Percentiles rank a stretch among this genome's conserved stretches.
Evolutionary conservation across 2,797 vertebrate genomes (phyloP).

Genomic region (Parauchenoglanis ngamensis): DNA sequence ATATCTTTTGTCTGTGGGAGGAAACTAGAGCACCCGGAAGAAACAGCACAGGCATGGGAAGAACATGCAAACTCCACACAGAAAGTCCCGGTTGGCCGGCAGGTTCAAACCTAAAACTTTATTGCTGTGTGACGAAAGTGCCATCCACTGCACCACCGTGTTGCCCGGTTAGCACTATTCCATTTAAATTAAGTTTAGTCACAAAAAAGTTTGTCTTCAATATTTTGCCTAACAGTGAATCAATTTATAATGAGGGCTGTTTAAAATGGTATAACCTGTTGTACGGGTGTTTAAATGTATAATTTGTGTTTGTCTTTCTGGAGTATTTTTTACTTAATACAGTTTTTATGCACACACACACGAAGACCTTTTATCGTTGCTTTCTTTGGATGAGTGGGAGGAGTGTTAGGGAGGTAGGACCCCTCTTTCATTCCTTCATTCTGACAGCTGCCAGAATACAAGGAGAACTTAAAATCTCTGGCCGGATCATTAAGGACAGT

Average conservation of each 20-base stretch:
- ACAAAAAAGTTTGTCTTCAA: background rate
- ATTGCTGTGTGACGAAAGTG: no score
- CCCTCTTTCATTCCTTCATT: background rate
- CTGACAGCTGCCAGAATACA: constrained; percentile 12
- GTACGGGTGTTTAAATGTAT: background rate
- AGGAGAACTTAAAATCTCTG: background rate
- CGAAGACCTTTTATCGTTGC: background rate
- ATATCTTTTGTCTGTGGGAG: no score
- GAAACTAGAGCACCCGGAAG: no score
- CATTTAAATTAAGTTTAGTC: background rate
- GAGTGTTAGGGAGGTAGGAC: background rate
- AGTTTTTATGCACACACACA: background rate
- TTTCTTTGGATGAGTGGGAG: background rate
- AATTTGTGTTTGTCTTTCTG: background rate
- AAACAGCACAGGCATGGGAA: no score
- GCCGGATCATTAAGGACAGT: constrained; percentile 14
- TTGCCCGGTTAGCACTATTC: background rate
- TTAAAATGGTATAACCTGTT: background rate
- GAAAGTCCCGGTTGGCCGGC: no score
- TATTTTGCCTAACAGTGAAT: background rate
- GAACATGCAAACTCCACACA: no score
- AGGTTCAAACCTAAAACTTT: no score
- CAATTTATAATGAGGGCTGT: background rate
- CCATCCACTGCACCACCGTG: no score
- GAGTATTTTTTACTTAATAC: background rate